Evolutionary conservation across 2,797 vertebrate species (phyloP).

Genomic region (Fistularia commersonii): DNA sequence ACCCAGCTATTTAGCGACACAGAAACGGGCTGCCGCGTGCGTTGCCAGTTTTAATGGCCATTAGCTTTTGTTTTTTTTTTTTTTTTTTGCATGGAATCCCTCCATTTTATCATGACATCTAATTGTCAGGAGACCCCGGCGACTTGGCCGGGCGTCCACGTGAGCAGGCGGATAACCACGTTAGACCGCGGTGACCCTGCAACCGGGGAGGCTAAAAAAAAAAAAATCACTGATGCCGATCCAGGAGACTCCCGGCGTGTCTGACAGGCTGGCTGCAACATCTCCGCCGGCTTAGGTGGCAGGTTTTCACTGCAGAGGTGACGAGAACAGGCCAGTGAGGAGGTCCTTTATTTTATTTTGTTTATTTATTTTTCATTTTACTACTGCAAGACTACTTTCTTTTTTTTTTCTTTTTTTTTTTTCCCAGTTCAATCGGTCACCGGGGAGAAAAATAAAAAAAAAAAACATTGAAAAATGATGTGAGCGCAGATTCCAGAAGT

Average conservation of each 20-base stretch:
- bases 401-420: too few species aligned
- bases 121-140: slow-evolving; percentile 20
- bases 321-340: too few species aligned
- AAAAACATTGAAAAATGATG: too few species aligned
- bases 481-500: too few species aligned
- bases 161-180: slow-evolving; percentile 11
- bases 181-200: slow-evolving; percentile 1
- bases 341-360: too few species aligned
- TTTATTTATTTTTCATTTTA: too few species aligned
- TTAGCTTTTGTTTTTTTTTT: slow-evolving; percentile 20
- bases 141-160: not conserved
- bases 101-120: slow-evolving; percentile 34
- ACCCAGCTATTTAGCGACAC: slow-evolving; percentile 47
- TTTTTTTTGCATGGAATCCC: slow-evolving; percentile 32
- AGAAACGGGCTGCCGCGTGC: slow-evolving; percentile 34
- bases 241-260: not conserved
- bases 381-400: too few species aligned
- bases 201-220: slow-evolving; percentile 2
- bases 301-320: too few species aligned
- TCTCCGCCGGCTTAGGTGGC: slow-evolving; percentile 1
- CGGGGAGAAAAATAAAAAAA: too few species aligned
- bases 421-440: too few species aligned
- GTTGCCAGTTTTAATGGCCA: slow-evolving; percentile 36
- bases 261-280: too few species aligned
- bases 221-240: slow-evolving; percentile 3